Percentiles rank a stretch among this genome's conserved stretches.
phyloP scores from a whole-genome alignment of 2,888 invertebrate genomes.

The Aelia acuminata region DNA sequence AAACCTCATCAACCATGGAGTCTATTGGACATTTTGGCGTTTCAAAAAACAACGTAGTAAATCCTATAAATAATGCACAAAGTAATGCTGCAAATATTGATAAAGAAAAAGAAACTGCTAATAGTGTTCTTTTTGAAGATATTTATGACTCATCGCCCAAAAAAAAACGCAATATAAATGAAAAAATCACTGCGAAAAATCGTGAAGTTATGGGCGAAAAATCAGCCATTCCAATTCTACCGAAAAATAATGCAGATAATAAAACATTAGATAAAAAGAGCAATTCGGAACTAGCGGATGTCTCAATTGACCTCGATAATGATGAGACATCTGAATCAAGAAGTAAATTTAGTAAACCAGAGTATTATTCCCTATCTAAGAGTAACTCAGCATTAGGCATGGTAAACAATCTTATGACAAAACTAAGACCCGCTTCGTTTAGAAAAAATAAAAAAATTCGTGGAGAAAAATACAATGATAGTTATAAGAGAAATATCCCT shows the following conservation, averaged over 20 bases:
- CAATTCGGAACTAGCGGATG: not conserved
- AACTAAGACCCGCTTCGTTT: not conserved
- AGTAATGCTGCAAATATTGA: not conserved
- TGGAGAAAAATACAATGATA: constrained; percentile 4
- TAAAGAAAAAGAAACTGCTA: not conserved
- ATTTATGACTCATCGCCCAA: not conserved
- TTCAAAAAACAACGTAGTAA: no score
- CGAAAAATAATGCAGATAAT: not conserved
- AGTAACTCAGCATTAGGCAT: not conserved
- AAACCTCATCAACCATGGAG: not conserved
- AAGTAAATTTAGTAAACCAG: not conserved
- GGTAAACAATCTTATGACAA: not conserved
- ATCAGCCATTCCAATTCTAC: not conserved
- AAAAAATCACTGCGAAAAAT: not conserved
- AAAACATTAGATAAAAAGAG: not conserved
- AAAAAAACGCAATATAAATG: not conserved
- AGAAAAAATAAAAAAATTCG: not conserved
- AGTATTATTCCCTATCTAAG: not conserved
- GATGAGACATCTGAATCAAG: not conserved
- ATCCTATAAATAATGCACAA: not conserved
- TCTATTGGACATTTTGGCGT: not conserved
- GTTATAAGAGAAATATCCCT: not conserved
- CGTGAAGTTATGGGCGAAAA: not conserved
- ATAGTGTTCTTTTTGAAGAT: not conserved
- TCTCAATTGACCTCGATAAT: not conserved